Evolutionary conservation across 2,797 vertebrate genomes (phyloP).

Genomic region (Anguilla anguilla): DNA sequence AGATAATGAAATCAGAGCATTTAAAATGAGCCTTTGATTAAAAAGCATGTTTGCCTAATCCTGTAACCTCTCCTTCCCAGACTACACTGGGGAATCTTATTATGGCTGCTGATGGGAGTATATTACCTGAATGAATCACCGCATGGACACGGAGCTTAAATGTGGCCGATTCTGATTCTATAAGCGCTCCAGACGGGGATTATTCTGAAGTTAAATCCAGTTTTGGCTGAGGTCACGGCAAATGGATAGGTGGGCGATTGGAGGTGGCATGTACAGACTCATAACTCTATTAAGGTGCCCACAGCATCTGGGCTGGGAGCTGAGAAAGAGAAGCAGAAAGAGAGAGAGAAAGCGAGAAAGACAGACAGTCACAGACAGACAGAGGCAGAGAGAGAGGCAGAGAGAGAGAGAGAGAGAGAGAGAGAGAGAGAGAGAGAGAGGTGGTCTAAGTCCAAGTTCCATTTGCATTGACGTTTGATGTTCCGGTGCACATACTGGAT

Average conservation of each 20-base stretch:
- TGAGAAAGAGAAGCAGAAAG: background rate
- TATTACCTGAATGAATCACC: slow-evolving; percentile 48
- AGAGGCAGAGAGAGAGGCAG: too few species aligned
- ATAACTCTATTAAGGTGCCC: background rate
- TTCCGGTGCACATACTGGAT: background rate
- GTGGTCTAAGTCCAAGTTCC: too few species aligned
- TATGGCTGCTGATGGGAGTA: slow-evolving; percentile 46
- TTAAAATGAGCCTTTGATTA: slow-evolving; percentile 54
- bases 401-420: too few species aligned
- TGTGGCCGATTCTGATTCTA: background rate
- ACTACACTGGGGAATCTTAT: slow-evolving; percentile 36
- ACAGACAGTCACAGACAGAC: too few species aligned
- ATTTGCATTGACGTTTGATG: background rate
- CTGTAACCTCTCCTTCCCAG: slow-evolving; percentile 28
- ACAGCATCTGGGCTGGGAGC: background rate
- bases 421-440: too few species aligned
- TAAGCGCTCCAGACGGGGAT: slow-evolving; percentile 15
- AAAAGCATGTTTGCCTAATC: slow-evolving; percentile 48
- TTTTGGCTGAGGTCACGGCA: background rate
- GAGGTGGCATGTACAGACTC: background rate
- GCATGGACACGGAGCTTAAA: too few species aligned
- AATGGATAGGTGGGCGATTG: background rate
- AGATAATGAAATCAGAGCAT: slow-evolving; percentile 42
- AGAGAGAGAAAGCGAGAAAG: too few species aligned
- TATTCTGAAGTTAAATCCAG: slow-evolving; percentile 31